Percentiles rank a stretch among this genome's conserved stretches.
phyloP scores from a whole-genome alignment of 2,113 vertebrate species.

The Ctenodactylus gundi region DNA sequence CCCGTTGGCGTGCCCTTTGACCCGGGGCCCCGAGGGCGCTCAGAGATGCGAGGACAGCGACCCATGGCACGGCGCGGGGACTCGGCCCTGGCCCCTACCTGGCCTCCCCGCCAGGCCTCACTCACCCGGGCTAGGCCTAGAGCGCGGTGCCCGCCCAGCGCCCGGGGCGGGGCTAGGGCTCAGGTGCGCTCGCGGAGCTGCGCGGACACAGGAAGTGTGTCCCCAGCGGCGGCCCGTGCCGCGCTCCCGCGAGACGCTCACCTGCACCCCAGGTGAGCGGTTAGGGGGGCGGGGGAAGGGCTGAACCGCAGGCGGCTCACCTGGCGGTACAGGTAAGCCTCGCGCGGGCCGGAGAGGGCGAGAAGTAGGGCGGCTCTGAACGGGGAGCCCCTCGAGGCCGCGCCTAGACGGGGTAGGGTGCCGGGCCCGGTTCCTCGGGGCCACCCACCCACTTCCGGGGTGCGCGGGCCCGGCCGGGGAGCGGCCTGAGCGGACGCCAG shows the following conservation, averaged over 20 bases:
- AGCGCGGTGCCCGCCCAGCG: not conserved
- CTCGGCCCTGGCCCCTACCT: not conserved
- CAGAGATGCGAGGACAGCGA: not conserved
- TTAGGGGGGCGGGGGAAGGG: conserved; percentile 72
- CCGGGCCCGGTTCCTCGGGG: not conserved
- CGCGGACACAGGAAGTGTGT: conserved; percentile 71
- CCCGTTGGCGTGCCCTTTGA: not conserved
- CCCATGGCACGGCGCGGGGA: no score
- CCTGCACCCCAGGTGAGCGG: conserved; percentile 83
- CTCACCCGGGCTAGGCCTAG: not conserved
- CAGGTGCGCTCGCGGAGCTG: conserved; percentile 57
- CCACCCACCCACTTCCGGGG: conserved; percentile 74
- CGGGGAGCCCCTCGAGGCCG: conserved; percentile 8
- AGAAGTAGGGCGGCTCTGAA: not conserved
- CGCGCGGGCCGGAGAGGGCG: conserved; percentile 58
- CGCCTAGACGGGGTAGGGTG: not conserved
- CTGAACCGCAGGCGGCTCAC: conserved; percentile 75
- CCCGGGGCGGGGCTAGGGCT: conserved; percentile 20
- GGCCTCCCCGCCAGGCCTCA: not conserved
- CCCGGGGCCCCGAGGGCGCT: not conserved
- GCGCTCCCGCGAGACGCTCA: conserved; percentile 81
- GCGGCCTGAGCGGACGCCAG: conserved; percentile 15
- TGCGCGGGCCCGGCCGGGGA: conserved; percentile 51
- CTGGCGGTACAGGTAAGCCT: conserved; percentile 82
- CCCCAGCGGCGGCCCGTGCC: conserved; percentile 81